Percentiles rank a stretch among this genome's conserved stretches.
Conservation (phyloP, 2,888 invertebrate species). For the Silvanus unidentatus region DNA sequence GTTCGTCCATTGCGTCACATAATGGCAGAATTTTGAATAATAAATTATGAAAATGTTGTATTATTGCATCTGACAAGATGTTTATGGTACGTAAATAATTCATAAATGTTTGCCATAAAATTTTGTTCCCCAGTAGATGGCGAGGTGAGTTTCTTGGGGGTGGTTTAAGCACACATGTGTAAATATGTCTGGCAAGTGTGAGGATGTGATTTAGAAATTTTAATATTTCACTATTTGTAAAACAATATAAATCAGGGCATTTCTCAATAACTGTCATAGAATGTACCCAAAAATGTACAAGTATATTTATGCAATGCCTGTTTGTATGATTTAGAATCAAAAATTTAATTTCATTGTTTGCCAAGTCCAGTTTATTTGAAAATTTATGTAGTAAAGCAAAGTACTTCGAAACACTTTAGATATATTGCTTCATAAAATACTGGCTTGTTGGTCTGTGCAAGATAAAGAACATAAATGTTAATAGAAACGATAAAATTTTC, state of each 20-base stretch:
- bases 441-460: constrained; percentile 16
- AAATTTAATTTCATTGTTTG: constrained; percentile 29
- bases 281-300: constrained; percentile 9
- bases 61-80: too few species aligned
- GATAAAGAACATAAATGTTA: constrained; percentile 20
- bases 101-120: too few species aligned
- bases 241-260: constrained; percentile 2
- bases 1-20: too few species aligned
- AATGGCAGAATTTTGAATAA: too few species aligned
- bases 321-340: constrained; percentile 24
- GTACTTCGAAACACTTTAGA: constrained; percentile 29
- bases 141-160: too few species aligned
- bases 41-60: too few species aligned
- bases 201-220: too few species aligned
- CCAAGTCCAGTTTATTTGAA: constrained; percentile 19
- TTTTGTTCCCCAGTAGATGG: too few species aligned
- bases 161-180: too few species aligned
- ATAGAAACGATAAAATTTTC: constrained; percentile 8
- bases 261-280: constrained; percentile 13
- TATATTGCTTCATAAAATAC: constrained; percentile 29
- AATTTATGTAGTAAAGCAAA: constrained; percentile 25
- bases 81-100: too few species aligned
- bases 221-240: background rate
- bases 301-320: constrained; percentile 12
- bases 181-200: too few species aligned